Evolutionary conservation across 2,797 vertebrate genomes (phyloP), one percentile per base, ranked within the genome.

Genomic region (Todus mexicanus): DNA sequence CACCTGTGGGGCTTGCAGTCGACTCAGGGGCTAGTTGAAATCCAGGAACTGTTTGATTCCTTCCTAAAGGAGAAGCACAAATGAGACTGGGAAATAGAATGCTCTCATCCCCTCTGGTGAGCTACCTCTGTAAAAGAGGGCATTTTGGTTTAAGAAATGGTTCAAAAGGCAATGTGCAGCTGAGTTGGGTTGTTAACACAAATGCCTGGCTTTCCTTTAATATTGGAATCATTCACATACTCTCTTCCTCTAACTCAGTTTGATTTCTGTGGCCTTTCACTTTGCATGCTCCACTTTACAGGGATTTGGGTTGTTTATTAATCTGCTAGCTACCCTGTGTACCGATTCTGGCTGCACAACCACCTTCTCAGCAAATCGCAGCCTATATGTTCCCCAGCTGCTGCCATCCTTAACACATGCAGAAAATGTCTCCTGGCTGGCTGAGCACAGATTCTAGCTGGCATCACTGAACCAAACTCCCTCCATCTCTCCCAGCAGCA

Each of bases 281-380:
- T 83, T 83, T 63, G 47, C 15, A 6, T 53, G 19, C 18, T 57
- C 45, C 60, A 65, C 77, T 72, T 90, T 84, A 53, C 48, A 87
- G 77, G 71, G 68, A 31, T 73, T 25, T 82, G 33, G 23, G 68
- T 88, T 93, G 80, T 90, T 91, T 63, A 76, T 93, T 90, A 90
- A 89, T 87, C 57, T 47, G 51, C 64, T 38, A 11, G 35, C 91
- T 73, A 56, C 68, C 40, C 51, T 2, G 5, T 26, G 37, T 31
- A 12, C 73, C 48, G 83, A 71, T 72, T 81, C 65, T 50, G 68
- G 53, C 78, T 48, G 78, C 50, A 43, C 45, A 93, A 19, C 53
- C 61, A 92, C 84, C 78, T 88, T 83, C 82, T 90, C 85, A 70
- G 89, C 85, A 84, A 69, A 89, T 89, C 43, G 0, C 13, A 48